phyloP scores from a whole-genome alignment of 1,140 invertebrate species.

The Meloidogyne floridensis region DNA sequence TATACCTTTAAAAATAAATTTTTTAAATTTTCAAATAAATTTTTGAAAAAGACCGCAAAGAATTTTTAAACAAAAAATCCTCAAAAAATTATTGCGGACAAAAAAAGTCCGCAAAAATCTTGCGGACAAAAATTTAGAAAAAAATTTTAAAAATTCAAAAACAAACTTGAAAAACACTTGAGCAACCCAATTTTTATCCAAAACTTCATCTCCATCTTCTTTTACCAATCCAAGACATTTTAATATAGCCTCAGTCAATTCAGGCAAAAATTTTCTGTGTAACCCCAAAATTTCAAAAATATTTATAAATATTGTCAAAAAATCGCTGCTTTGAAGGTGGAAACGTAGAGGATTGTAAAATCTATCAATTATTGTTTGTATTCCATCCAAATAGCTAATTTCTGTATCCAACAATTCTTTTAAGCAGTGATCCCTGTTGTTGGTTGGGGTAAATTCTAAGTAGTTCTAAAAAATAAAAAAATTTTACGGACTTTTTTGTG shows the following conservation, averaged over 20 bases:
- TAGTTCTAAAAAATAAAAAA: slow-evolving; percentile 35
- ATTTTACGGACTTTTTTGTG: not conserved
- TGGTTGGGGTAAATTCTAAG: slow-evolving; percentile 66
- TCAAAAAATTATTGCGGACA: too few relatives aligned
- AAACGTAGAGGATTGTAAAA: slow-evolving; percentile 74
- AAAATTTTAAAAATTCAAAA: slow-evolving; percentile 30
- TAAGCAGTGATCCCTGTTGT: slow-evolving; percentile 91
- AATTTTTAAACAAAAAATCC: too few relatives aligned
- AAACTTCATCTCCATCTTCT: slow-evolving; percentile 68
- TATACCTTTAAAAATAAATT: slow-evolving; percentile 69
- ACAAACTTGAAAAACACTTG: not conserved
- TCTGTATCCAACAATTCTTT: slow-evolving; percentile 94
- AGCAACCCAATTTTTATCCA: not conserved
- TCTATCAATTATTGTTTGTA: slow-evolving; percentile 81
- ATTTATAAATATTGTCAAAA: slow-evolving; percentile 47
- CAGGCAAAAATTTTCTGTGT: slow-evolving; percentile 31
- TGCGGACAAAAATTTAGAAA: too few relatives aligned
- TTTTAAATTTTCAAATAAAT: not conserved
- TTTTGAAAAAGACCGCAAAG: too few relatives aligned
- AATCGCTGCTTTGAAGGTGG: slow-evolving; percentile 34
- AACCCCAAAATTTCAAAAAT: slow-evolving; percentile 39
- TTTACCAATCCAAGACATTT: slow-evolving; percentile 31
- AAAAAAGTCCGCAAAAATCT: too few relatives aligned
- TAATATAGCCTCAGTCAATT: slow-evolving; percentile 40
- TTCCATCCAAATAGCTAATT: slow-evolving; percentile 89